Conservation (phyloP, 30 jellyfish, hydroid and myxozoan species). For the Euphysa ruthae region DNA sequence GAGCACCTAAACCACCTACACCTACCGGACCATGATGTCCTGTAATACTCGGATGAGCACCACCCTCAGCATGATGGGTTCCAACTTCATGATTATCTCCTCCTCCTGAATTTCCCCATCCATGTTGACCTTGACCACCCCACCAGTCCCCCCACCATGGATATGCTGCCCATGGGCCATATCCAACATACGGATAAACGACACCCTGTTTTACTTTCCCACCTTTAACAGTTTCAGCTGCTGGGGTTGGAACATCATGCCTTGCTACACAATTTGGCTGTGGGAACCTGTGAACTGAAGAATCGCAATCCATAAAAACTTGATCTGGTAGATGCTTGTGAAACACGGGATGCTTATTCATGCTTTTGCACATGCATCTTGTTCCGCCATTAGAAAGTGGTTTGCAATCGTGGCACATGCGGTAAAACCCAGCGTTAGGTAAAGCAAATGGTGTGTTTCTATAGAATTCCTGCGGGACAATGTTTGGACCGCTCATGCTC, state of each 20-base stretch:
- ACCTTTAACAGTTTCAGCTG: constrained; percentile 23
- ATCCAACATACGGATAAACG: constrained; percentile 88
- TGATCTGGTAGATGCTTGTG: constrained; percentile 15
- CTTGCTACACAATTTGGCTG: constrained; percentile 23
- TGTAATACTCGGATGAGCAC: constrained; percentile 23
- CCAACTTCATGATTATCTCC: constrained; percentile 23
- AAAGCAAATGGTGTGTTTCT: constrained; percentile 11
- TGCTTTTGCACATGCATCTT: constrained; percentile 17
- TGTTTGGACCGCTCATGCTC: constrained; percentile 1
- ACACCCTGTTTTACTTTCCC: constrained; percentile 80
- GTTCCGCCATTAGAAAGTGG: constrained; percentile 20
- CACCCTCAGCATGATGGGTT: constrained; percentile 23
- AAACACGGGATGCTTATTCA: neutral
- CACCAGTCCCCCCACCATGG: constrained; percentile 99
- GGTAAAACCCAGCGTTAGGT: constrained; percentile 7
- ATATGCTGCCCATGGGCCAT: constrained; percentile 99
- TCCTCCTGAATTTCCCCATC: constrained; percentile 78
- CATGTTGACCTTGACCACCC: constrained; percentile 99
- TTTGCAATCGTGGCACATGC: constrained; percentile 29
- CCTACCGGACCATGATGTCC: constrained; percentile 45
- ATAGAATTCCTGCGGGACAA: constrained; percentile 36
- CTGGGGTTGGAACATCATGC: constrained; percentile 24
- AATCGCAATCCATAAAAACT: constrained; percentile 21
- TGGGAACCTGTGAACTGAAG: constrained; percentile 10
- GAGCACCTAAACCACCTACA: constrained; percentile 9